Conservation (phyloP, 2,797 vertebrate species). For the Sebastolobus alascanus region DNA sequence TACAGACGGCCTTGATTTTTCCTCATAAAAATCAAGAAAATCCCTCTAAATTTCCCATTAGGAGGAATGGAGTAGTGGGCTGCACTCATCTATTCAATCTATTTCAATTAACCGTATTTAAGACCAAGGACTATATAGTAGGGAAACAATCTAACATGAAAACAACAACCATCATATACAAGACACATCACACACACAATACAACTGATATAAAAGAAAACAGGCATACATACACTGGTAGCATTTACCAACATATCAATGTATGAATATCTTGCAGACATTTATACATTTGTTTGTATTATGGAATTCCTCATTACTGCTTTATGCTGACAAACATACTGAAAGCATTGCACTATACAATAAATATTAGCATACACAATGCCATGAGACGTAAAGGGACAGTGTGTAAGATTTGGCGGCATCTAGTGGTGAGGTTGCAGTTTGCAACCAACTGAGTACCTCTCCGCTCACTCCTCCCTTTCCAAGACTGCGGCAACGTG, state of each 20-base stretch:
- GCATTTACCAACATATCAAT: background rate
- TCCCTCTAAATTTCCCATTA: background rate
- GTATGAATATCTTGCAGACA: background rate
- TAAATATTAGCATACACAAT: slow-evolving; percentile 8
- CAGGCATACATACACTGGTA: background rate
- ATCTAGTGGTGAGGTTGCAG: too few relatives aligned
- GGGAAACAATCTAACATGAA: background rate
- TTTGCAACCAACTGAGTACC: too few relatives aligned
- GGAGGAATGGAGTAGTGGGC: background rate
- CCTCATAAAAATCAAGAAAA: background rate
- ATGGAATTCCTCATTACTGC: background rate
- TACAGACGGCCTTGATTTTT: slow-evolving; percentile 22
- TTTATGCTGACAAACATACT: slow-evolving; percentile 13
- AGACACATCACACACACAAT: background rate
- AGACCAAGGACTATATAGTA: background rate
- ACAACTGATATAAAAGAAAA: background rate
- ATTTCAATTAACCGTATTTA: background rate
- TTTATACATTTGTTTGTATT: background rate
- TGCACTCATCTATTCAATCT: background rate
- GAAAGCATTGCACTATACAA: background rate
- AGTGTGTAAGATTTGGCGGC: too few relatives aligned
- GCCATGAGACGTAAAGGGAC: background rate
- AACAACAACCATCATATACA: background rate
- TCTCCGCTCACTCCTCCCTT: too few relatives aligned
- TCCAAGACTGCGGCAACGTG: too few relatives aligned